These are phyloP conservation scores for Nemotelus pantherinus DNA, from an alignment of 2,888 invertebrate genomes.

Conservation along the genomic window DNA sequence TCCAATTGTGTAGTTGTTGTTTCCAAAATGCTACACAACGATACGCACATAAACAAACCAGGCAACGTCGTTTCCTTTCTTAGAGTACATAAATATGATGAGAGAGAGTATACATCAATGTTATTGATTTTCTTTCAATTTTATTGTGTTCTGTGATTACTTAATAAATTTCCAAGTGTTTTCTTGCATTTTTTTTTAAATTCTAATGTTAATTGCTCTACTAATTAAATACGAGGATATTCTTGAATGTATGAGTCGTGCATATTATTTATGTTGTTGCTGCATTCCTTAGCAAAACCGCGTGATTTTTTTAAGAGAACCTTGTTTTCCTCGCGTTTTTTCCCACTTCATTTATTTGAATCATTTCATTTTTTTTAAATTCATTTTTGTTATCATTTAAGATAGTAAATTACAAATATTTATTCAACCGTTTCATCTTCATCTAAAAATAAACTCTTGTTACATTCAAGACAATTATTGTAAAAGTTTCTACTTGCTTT, in stretches of 20 bases:
- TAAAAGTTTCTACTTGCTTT: too few species aligned
- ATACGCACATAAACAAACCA: too few species aligned
- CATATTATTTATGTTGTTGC: neutral
- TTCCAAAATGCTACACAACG: too few species aligned
- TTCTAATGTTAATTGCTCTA: conserved; percentile 9
- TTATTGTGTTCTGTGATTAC: too few species aligned
- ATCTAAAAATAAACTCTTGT: conserved; percentile 14
- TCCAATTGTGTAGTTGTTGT: too few species aligned
- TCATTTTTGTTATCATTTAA: neutral
- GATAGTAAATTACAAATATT: conserved; percentile 18
- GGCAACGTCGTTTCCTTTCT: too few species aligned
- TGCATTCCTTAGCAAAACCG: neutral
- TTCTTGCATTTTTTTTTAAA: too few species aligned
- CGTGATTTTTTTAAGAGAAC: conserved; percentile 3
- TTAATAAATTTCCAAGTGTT: too few species aligned
- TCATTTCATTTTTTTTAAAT: conserved; percentile 1
- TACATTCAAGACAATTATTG: conserved; percentile 15
- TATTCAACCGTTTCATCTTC: neutral
- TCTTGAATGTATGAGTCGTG: neutral
- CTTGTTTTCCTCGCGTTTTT: neutral
- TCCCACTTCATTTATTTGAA: neutral
- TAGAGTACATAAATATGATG: too few species aligned
- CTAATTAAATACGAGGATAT: conserved; percentile 10
- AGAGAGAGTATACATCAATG: too few species aligned
- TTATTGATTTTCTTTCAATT: too few species aligned